These are phyloP conservation scores for Cyprinus carpio DNA, from an alignment of 2,113 vertebrate genomes.

Conservation along the genomic window DNA sequence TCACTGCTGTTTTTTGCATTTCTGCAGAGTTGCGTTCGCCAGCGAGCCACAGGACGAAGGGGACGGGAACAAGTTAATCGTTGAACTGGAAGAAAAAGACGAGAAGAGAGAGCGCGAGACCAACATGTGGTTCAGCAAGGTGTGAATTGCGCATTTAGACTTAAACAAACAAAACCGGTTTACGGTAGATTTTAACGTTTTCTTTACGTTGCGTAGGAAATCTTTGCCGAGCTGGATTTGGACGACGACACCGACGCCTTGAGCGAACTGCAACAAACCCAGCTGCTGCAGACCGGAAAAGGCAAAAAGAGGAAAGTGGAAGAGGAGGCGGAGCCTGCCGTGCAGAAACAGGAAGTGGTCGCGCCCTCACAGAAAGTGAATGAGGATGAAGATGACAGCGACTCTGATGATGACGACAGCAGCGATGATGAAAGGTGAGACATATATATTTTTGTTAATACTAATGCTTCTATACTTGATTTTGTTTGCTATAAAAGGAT, in stretches of 20 bases:
- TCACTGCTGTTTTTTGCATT: background rate
- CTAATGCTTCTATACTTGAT: background rate
- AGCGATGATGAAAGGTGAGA: slow-evolving; percentile 78
- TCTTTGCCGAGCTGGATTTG: slow-evolving; percentile 85
- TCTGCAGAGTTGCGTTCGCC: slow-evolving; percentile 69
- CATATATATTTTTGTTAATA: background rate
- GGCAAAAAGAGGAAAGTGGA: slow-evolving; percentile 69
- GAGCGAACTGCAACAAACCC: slow-evolving; percentile 84
- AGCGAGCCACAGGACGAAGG: slow-evolving; percentile 65
- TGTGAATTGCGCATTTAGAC: slow-evolving; percentile 56
- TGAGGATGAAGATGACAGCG: slow-evolving; percentile 55
- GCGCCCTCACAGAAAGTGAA: slow-evolving; percentile 59
- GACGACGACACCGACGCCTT: slow-evolving; percentile 80
- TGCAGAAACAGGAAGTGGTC: slow-evolving; percentile 34
- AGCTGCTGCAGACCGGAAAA: slow-evolving; percentile 73
- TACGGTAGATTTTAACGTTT: background rate
- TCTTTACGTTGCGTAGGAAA: slow-evolving; percentile 70
- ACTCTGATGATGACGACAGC: slow-evolving; percentile 77
- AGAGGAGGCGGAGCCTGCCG: background rate
- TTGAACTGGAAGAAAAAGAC: slow-evolving; percentile 83
- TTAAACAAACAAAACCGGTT: background rate
- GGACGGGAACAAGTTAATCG: slow-evolving; percentile 79
- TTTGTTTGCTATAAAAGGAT: background rate
- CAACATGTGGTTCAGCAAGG: slow-evolving; percentile 94
- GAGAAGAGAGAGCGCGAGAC: slow-evolving; percentile 81